These are phyloP conservation scores for Creontiades dilutus DNA, from an alignment of 2,888 invertebrate genomes.

Conservation along the genomic window DNA sequence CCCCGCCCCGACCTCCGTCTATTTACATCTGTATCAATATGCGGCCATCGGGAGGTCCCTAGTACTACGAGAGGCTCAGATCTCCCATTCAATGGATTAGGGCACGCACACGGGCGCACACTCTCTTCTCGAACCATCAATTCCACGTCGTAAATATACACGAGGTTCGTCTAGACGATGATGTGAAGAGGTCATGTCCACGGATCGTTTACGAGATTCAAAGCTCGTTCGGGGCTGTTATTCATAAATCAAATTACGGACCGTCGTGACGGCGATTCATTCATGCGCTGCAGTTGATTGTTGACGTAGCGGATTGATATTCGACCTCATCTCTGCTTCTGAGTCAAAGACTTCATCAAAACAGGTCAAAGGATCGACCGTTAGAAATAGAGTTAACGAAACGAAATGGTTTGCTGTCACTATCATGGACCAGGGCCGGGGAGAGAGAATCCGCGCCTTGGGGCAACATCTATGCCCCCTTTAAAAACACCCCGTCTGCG, in stretches of 20 bases:
- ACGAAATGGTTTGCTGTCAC: too few species aligned
- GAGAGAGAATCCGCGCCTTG: too few species aligned
- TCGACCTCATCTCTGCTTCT: too few species aligned
- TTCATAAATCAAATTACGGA: slow-evolving; percentile 8
- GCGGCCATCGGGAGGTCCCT: slow-evolving; percentile 36
- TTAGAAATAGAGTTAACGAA: too few species aligned
- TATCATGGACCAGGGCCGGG: too few species aligned
- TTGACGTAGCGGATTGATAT: too few species aligned
- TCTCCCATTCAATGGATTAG: slow-evolving; percentile 22
- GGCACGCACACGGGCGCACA: slow-evolving; percentile 4
- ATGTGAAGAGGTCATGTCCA: not conserved
- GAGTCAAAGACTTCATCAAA: too few species aligned
- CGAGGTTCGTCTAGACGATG: not conserved
- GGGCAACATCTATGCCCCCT: too few species aligned
- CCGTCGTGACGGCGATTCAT: not conserved
- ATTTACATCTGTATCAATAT: slow-evolving; percentile 42
- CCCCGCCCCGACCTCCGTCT: slow-evolving; percentile 28
- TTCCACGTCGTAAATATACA: slow-evolving; percentile 2
- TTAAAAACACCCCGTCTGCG: too few species aligned
- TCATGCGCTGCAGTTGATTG: too few species aligned
- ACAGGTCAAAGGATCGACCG: too few species aligned
- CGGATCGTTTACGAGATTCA: not conserved
- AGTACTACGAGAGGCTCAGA: slow-evolving; percentile 20
- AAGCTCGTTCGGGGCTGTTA: not conserved
- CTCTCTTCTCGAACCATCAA: slow-evolving; percentile 6